phyloP scores from a whole-genome alignment of 2,888 invertebrate genomes.

The Xestia ashworthii region DNA sequence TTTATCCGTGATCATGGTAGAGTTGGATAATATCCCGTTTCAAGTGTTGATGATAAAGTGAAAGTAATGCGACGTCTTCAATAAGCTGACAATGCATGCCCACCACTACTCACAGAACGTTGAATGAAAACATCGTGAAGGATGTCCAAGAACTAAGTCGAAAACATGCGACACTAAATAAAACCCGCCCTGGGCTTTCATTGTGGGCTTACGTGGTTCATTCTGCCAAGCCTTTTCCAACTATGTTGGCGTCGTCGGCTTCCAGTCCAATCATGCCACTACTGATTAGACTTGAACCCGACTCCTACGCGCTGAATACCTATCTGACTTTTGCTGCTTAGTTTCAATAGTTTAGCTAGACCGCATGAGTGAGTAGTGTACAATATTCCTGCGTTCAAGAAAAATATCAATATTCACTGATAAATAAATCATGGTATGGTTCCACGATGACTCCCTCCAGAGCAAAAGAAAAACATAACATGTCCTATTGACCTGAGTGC shows the following conservation, averaged over 20 bases:
- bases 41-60: too few relatives aligned
- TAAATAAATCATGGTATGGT: slow-evolving; percentile 43
- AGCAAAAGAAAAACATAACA: slow-evolving; percentile 41
- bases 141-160: neutral
- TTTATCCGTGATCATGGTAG: too few relatives aligned
- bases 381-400: slow-evolving; percentile 7
- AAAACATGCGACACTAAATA: neutral
- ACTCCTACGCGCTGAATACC: neutral
- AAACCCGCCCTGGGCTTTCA: neutral
- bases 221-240: neutral
- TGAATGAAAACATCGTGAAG: neutral
- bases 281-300: too few relatives aligned
- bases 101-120: neutral
- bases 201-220: neutral
- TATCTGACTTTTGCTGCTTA: neutral
- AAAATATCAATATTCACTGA: slow-evolving; percentile 21
- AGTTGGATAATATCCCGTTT: too few relatives aligned
- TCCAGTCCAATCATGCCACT: neutral
- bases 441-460: slow-evolving; percentile 12
- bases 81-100: slow-evolving; percentile 11
- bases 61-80: neutral
- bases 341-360: neutral
- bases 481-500: slow-evolving; percentile 30
- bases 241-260: neutral
- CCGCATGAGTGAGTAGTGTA: neutral